Evolutionary conservation across 1,140 invertebrate genomes (phyloP).

Genomic region (Nasonia longicornis): DNA sequence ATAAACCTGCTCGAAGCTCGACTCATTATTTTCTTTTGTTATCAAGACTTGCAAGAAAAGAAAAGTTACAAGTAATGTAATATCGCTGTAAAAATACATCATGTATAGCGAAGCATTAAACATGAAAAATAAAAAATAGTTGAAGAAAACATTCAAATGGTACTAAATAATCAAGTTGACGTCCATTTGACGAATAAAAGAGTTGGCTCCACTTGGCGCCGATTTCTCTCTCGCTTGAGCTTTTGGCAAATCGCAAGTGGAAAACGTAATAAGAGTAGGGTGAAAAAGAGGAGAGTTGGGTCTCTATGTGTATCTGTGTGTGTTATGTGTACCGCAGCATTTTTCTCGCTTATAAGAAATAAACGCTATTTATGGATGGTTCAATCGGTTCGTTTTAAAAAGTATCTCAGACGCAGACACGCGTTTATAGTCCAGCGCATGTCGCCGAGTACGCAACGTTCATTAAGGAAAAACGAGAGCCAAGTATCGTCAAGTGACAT

Average conservation of each 20-base stretch:
- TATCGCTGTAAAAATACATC: conserved; percentile 25
- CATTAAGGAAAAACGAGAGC: conserved; percentile 6
- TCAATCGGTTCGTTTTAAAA: conserved; percentile 12
- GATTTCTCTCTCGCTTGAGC: conserved; percentile 7
- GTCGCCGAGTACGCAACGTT: neutral
- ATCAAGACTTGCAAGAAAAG: neutral
- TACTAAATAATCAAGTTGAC: conserved; percentile 6
- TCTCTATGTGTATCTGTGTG: neutral
- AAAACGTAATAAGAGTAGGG: conserved; percentile 22
- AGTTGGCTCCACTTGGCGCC: neutral
- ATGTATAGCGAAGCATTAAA: neutral
- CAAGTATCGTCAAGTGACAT: conserved; percentile 3
- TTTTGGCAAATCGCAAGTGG: conserved; percentile 18
- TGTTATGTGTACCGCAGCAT: conserved; percentile 12
- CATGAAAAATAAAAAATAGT: neutral
- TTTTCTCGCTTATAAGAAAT: conserved; percentile 30
- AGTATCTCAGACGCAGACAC: neutral
- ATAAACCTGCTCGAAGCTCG: conserved; percentile 49
- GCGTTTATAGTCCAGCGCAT: neutral
- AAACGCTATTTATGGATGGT: conserved; percentile 34
- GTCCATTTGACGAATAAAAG: conserved; percentile 16
- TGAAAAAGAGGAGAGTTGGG: neutral
- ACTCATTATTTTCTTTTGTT: conserved; percentile 48
- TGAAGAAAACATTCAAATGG: conserved; percentile 2
- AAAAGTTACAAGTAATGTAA: neutral